phyloP scores from a whole-genome alignment of 2,113 vertebrate genomes.

The Odontesthes bonariensis region DNA sequence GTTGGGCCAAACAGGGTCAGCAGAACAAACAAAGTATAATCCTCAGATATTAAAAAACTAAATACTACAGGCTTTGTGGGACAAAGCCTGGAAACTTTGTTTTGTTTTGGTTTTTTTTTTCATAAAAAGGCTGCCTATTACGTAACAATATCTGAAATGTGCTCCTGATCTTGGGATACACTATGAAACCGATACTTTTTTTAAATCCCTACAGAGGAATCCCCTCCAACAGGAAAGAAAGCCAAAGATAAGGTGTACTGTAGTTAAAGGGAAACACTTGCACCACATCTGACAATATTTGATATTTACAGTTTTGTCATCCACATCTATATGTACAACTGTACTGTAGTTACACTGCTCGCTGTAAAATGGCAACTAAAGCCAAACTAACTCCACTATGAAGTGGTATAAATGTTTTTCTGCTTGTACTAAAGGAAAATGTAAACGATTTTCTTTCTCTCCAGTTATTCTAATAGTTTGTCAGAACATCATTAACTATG shows the following conservation, averaged over 20 bases:
- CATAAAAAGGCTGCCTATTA: neutral
- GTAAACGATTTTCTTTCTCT: too few relatives aligned
- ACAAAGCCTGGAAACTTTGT: slow-evolving; percentile 2
- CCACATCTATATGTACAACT: too few relatives aligned
- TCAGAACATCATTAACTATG: too few relatives aligned
- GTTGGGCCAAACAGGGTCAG: slow-evolving; percentile 63
- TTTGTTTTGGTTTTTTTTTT: neutral
- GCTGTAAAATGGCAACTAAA: too few relatives aligned
- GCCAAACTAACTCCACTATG: too few relatives aligned
- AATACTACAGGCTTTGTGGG: slow-evolving; percentile 16
- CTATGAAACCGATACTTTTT: neutral
- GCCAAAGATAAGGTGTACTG: slow-evolving; percentile 16
- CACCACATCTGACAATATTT: neutral
- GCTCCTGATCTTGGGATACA: neutral
- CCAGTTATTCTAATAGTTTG: too few relatives aligned
- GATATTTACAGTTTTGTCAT: too few relatives aligned
- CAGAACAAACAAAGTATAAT: slow-evolving; percentile 44
- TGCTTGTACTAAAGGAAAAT: too few relatives aligned
- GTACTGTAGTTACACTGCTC: too few relatives aligned
- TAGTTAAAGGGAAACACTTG: neutral
- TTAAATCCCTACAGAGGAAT: neutral
- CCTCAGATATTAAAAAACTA: slow-evolving; percentile 49
- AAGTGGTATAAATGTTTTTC: too few relatives aligned
- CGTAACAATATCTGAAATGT: neutral
- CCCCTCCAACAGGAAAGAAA: neutral